Percentiles rank a stretch among this genome's conserved stretches.
phyloP scores from a whole-genome alignment of 53 echinoderm and acorn worm genomes.

The Zoroaster sp. region DNA sequence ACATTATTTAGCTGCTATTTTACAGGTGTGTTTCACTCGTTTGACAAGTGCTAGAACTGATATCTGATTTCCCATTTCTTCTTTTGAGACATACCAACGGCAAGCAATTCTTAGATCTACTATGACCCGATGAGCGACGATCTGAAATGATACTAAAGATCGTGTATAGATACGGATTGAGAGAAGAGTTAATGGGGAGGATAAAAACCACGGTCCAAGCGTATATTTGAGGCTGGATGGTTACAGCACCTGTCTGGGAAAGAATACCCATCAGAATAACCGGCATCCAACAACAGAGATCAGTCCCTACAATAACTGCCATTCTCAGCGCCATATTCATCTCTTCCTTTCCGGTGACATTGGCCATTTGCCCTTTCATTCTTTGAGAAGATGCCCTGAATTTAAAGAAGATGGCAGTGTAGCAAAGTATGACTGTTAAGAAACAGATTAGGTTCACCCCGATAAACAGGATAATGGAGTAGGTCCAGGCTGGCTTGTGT shows the following conservation, averaged over 20 bases:
- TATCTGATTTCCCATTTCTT: too few species aligned
- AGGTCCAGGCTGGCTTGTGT: conserved; percentile 52
- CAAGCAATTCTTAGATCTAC: too few species aligned
- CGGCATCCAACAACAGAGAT: conserved; percentile 69
- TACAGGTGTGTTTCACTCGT: too few species aligned
- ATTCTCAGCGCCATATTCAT: conserved; percentile 57
- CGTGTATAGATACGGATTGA: conserved; percentile 66
- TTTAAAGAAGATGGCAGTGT: conserved; percentile 50
- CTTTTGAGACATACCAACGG: too few species aligned
- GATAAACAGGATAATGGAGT: conserved; percentile 61
- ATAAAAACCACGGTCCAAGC: conserved; percentile 60
- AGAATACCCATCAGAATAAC: conserved; percentile 58
- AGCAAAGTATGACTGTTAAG: conserved; percentile 7
- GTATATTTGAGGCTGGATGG: conserved; percentile 46
- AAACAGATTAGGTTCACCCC: conserved; percentile 66
- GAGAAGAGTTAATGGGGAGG: conserved; percentile 56
- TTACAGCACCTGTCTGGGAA: conserved; percentile 35
- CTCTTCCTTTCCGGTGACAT: conserved; percentile 15
- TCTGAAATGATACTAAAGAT: conserved; percentile 11
- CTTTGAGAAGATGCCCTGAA: conserved; percentile 7
- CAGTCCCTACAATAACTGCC: conserved; percentile 61
- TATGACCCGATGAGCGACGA: neutral
- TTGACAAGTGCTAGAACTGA: too few species aligned
- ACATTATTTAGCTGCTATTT: too few species aligned
- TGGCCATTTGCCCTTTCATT: neutral